These are phyloP conservation scores for Semaprochilodus insignis DNA, from an alignment of 2,797 vertebrate species.

Conservation along the genomic window DNA sequence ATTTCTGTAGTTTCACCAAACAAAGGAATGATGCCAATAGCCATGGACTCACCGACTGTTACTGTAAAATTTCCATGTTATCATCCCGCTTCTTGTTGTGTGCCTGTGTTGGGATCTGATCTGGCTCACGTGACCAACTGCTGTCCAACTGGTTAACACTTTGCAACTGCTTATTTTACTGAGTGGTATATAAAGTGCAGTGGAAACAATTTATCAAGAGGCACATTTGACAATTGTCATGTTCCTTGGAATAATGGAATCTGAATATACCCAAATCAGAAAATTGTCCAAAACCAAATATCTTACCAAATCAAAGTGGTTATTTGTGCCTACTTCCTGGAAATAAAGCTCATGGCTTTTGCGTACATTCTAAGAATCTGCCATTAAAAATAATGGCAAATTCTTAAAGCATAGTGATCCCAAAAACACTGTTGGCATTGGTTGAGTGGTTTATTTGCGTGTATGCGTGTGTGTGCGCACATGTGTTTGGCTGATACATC, in stretches of 20 bases:
- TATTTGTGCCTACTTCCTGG: constrained; percentile 5
- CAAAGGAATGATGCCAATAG: constrained; percentile 71
- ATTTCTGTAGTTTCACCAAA: constrained; percentile 56
- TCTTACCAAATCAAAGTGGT: neutral
- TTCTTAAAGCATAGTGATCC: constrained; percentile 12
- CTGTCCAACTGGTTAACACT: neutral
- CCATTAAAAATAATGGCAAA: neutral
- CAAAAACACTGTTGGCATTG: constrained; percentile 30
- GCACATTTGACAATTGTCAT: neutral
- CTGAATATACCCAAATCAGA: neutral
- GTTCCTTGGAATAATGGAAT: neutral
- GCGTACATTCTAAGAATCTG: too few species aligned
- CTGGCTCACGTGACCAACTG: constrained; percentile 2
- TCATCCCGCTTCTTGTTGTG: constrained; percentile 47
- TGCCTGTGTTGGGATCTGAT: neutral
- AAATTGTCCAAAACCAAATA: neutral
- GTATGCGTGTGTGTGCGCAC: constrained; percentile 20
- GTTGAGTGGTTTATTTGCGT: constrained; percentile 20
- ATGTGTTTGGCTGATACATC: constrained; percentile 30
- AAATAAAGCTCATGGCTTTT: too few species aligned
- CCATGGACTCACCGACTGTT: constrained; percentile 83
- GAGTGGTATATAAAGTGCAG: neutral
- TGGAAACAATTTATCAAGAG: too few species aligned
- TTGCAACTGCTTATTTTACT: neutral
- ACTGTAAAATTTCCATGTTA: constrained; percentile 62